Evolutionary conservation across 2,888 invertebrate genomes (phyloP), one percentile per base, ranked within the genome.

Genomic region (Lithophane leautieri): DNA sequence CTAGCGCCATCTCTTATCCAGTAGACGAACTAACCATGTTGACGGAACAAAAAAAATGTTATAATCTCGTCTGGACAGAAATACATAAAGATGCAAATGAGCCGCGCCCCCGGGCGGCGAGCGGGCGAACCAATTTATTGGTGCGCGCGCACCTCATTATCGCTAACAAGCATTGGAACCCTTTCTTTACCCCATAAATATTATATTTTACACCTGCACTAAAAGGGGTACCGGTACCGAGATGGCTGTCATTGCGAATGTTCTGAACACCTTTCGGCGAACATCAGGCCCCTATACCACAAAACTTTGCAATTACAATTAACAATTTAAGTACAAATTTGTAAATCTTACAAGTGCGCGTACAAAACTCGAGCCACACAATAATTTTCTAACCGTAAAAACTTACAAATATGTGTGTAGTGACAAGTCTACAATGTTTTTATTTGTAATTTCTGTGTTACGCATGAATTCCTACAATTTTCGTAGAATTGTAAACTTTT

Each of bases 161-260:
- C 92, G 89, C 94, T 96, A 96, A 96, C 96, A 95, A 96, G 95
- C 94, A 91, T 93, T 93, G 92, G 91, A 94, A 93, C 93, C 94
- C 94, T 95, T 95, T 94, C 94, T 93, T 93, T 94, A 94, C 93
- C 90, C 92, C 93, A 94, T 96, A 96, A 96, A 96, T 96, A 95
- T 95, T 92, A 95, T 95, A 95, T 95, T 96, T 95, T 94, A 95
- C 95, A 96, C 95, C 95, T 95, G 95, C 93, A 94, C 90, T 92
- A 91, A 93, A 92, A 89, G 89, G 87, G 86, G 81, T 81, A 83
- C 82, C 69, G 85, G 83, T 81, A 82, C 82, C 62, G 82, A 82
- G 87, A 86, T 80, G 82, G 83, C 78, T 85, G 86, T 85, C 83
- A 78, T 65, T 82, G 82, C 87, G 70, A 87, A 87, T 82, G 86